Base-by-base conservation (phyloP, 2,113 vertebrate genomes). In the Camelus dromedarius region DNA sequence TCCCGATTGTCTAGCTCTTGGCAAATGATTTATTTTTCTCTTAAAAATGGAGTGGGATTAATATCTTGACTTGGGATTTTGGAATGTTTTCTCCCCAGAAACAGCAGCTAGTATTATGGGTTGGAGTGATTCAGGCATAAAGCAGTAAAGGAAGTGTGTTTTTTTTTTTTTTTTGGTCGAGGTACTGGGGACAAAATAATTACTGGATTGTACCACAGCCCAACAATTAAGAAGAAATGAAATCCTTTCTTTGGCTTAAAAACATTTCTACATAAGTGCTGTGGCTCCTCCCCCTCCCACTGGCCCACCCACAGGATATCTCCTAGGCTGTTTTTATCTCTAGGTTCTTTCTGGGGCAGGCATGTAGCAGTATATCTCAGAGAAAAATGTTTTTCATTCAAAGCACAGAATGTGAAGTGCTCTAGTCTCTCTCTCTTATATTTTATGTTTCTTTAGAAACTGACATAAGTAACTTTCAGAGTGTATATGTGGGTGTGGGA, bases 161-260 rank as follows among this genome's bases (percentile, higher is more conserved):
- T 32, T 64, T 60, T 70, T n/a, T 48, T 64, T 28, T 46, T 38
- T 50, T 58, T 56, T 46, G 54, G 54, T 86, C 4, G 7, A 73
- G 82, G 83, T 95, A 88, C 54, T 91, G 38, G 85, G 95, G 96
- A 97, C 95, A 96, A 93, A 97, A 96, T 98, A 98, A 98, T 97
- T 96, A 95, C 84, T 69, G 87, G 92, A 92, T 96, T 97, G 80
- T 70, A 70, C 54, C 56, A 81, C 66, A 98, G 96, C 95, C 95
- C 88, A 96, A 96, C 97, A 97, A 97, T 98, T 98, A 97, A 93
- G 83, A 96, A 98, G 93, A 96, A 96, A 96, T 81, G 58, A 95
- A 97, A 95, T 97, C 83, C 86, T 95, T 93, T 96, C 97, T 97
- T 97, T 95, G 96, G 60, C 92, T 98, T 96, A 60, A 92, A 96